phyloP scores from a whole-genome alignment of 1,140 invertebrate species.

The Chlorops oryzae region DNA sequence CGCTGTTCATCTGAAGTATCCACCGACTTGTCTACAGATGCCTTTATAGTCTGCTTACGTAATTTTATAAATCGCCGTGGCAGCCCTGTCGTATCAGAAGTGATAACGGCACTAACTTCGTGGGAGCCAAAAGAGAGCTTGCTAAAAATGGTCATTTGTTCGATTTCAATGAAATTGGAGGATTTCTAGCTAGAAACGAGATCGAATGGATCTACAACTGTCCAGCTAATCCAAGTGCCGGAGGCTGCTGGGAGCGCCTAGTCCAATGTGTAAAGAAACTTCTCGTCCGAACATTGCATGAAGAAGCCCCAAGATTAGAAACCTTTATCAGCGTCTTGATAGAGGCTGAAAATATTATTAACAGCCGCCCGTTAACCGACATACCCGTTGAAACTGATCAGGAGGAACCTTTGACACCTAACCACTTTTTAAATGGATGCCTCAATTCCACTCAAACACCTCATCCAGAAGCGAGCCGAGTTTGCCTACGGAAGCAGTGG shows the following conservation, averaged over 20 bases:
- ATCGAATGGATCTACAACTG: conserved; percentile 33
- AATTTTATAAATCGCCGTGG: conserved; percentile 25
- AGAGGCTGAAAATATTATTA: conserved; percentile 30
- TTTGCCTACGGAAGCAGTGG: conserved; percentile 20
- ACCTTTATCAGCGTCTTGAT: conserved; percentile 17
- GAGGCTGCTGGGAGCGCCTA: conserved; percentile 24
- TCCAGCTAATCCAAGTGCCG: conserved; percentile 27
- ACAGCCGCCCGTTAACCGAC: conserved; percentile 34
- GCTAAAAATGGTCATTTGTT: not conserved
- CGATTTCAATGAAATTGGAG: not conserved
- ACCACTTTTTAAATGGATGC: conserved; percentile 26
- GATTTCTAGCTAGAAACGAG: not conserved
- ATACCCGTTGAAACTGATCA: conserved; percentile 26
- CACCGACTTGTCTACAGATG: conserved; percentile 24
- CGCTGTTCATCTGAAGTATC: conserved; percentile 39
- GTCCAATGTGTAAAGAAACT: not conserved
- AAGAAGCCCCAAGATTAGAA: conserved; percentile 4
- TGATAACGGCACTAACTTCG: conserved; percentile 45
- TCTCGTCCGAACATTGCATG: not conserved
- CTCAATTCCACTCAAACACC: conserved; percentile 12
- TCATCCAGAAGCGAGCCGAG: not conserved
- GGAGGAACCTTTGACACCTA: conserved; percentile 29
- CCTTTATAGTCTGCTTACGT: conserved; percentile 27
- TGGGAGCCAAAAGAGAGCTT: conserved; percentile 29
- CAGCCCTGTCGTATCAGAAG: conserved; percentile 24